Conservation (phyloP, 2,888 invertebrate genomes). For the Machimus atricapillus region DNA sequence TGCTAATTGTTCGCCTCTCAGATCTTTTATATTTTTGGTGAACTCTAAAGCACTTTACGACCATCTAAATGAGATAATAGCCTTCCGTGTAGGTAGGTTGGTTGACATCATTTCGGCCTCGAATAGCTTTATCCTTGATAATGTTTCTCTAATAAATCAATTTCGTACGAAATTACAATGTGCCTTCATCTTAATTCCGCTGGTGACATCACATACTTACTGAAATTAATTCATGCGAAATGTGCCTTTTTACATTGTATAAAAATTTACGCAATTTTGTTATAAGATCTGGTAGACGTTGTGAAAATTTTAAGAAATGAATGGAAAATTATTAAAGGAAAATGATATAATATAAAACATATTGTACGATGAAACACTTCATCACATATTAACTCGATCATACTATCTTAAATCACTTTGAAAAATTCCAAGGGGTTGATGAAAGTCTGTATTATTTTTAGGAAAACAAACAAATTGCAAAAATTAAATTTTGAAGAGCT, state of each 20-base stretch:
- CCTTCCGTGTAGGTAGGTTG: neutral
- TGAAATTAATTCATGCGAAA: neutral
- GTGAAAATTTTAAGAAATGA: neutral
- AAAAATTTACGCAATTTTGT: neutral
- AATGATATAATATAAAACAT: neutral
- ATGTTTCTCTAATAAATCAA: neutral
- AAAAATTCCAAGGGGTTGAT: neutral
- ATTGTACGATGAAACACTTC: neutral
- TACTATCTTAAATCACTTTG: neutral
- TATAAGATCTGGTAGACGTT: neutral
- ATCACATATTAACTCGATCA: neutral
- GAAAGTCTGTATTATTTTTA: neutral
- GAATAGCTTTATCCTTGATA: neutral
- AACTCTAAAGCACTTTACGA: neutral
- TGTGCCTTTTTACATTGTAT: neutral
- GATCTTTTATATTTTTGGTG: neutral
- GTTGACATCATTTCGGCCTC: neutral
- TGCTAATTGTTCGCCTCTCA: neutral
- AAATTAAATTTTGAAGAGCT: neutral
- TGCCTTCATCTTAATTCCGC: neutral
- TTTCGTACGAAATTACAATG: neutral
- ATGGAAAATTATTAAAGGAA: neutral
- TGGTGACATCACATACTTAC: neutral
- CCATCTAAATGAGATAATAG: neutral
- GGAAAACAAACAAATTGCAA: neutral